Evolutionary conservation across 1,140 invertebrate genomes (phyloP).

Genomic region (Drosophila bocqueti): DNA sequence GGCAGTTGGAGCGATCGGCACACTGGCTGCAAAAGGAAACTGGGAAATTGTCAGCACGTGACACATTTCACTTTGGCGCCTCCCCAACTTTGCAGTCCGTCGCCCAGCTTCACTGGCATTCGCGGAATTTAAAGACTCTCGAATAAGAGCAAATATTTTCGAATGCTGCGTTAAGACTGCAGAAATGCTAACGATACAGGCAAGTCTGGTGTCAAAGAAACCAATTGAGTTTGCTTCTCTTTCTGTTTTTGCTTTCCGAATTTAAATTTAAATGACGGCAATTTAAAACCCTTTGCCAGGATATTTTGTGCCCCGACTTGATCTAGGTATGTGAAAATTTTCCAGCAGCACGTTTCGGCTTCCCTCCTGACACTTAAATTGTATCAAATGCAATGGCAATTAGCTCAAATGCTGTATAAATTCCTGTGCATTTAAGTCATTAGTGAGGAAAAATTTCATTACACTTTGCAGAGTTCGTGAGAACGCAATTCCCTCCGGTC

Average conservation of each 20-base stretch:
- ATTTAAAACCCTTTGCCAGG: slow-evolving; percentile 2
- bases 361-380: slow-evolving; percentile 30
- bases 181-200: slow-evolving; percentile 5
- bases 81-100: background rate
- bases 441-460: slow-evolving; percentile 76
- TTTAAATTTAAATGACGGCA: slow-evolving; percentile 4
- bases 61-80: slow-evolving; percentile 24
- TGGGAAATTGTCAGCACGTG: slow-evolving; percentile 33
- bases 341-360: slow-evolving; percentile 11
- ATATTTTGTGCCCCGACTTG: background rate
- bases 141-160: slow-evolving; percentile 5
- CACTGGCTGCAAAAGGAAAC: slow-evolving; percentile 3
- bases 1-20: slow-evolving; percentile 22
- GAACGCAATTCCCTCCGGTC: slow-evolving; percentile 32
- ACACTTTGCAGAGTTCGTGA: slow-evolving; percentile 46
- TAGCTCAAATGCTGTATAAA: slow-evolving; percentile 60
- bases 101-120: background rate
- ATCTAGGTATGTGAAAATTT: slow-evolving; percentile 1
- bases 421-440: slow-evolving; percentile 78
- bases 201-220: slow-evolving; percentile 1
- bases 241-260: background rate
- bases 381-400: slow-evolving; percentile 71
- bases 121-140: slow-evolving; percentile 12
- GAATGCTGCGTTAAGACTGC: background rate
- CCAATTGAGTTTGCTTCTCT: background rate